phyloP scores from a whole-genome alignment of 2,888 invertebrate genomes.

The Dorcus hopei region DNA sequence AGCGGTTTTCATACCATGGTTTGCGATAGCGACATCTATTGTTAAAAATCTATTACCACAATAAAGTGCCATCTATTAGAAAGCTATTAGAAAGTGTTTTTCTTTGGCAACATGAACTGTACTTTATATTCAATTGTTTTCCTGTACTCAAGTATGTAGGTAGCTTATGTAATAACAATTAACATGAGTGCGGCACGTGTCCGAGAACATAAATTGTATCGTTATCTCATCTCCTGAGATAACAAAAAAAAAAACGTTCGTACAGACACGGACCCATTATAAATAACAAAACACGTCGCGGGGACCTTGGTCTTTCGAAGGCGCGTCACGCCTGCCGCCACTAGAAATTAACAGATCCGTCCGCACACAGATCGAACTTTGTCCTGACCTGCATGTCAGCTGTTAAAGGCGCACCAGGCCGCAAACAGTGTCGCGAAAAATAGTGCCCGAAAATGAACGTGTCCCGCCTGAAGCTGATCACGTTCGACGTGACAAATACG shows the following conservation, averaged over 20 bases:
- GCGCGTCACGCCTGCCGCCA: neutral
- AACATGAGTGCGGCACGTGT: too few species aligned
- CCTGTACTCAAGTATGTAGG: too few species aligned
- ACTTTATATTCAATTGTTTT: too few species aligned
- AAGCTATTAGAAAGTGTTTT: too few species aligned
- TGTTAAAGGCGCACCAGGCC: neutral
- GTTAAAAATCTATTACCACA: too few species aligned
- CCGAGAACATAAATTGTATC: too few species aligned
- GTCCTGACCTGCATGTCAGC: neutral
- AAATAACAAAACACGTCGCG: neutral
- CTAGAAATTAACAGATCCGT: neutral
- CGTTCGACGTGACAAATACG: conserved; percentile 88
- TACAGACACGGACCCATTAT: neutral
- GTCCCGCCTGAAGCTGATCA: conserved; percentile 62
- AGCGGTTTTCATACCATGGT: too few species aligned
- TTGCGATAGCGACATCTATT: too few species aligned
- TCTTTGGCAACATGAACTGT: too few species aligned
- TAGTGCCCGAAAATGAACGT: conserved; percentile 44
- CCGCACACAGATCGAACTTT: neutral
- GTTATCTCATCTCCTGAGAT: too few species aligned
- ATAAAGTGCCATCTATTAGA: too few species aligned
- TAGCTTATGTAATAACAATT: too few species aligned
- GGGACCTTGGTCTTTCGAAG: neutral
- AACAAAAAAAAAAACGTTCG: neutral
- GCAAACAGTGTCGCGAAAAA: neutral